Conservation (phyloP, 1,140 invertebrate genomes). For the Lepidurus arcticus region DNA sequence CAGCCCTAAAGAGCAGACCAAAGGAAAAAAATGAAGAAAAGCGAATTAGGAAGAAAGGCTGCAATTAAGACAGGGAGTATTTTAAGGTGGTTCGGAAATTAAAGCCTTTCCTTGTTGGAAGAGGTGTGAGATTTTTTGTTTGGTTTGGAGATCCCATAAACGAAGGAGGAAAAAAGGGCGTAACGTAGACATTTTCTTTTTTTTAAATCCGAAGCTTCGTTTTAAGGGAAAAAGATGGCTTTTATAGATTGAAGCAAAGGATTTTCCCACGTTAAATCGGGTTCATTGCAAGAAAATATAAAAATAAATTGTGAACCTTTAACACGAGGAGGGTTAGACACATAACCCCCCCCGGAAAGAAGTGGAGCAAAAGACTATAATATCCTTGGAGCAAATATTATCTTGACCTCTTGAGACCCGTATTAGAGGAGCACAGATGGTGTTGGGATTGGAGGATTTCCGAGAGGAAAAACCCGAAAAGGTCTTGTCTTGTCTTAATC, state of each 20-base stretch:
- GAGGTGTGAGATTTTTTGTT: constrained; percentile 6
- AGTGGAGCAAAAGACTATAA: no score
- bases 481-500: no score
- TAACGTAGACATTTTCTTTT: not conserved
- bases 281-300: not conserved
- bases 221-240: not conserved
- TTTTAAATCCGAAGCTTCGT: not conserved
- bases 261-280: not conserved
- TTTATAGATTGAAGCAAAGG: not conserved
- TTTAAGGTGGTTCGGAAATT: not conserved
- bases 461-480: no score
- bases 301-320: not conserved
- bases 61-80: not conserved
- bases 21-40: not conserved
- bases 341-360: no score
- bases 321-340: no score
- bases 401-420: no score
- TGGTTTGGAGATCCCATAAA: not conserved
- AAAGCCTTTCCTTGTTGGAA: not conserved
- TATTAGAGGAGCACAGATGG: no score
- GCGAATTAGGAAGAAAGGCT: not conserved
- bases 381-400: no score
- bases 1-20: not conserved
- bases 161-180: not conserved
- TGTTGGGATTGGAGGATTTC: no score